These are phyloP conservation scores for Macheiramphus alcinus DNA, from an alignment of 2,113 vertebrate species.

Conservation along the genomic window DNA sequence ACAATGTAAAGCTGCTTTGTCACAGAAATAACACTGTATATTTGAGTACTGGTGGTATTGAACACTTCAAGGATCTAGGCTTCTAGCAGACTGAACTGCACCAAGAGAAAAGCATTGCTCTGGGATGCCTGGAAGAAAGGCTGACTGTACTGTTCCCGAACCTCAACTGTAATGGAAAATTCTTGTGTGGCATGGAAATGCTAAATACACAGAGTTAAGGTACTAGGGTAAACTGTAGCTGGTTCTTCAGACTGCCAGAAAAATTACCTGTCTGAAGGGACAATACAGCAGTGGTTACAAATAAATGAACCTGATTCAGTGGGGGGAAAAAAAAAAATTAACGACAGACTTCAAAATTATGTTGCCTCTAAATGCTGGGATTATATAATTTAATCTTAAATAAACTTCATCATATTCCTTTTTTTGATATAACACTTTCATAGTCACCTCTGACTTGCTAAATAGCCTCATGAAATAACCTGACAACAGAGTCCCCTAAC, in stretches of 20 bases:
- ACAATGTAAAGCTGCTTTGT: background rate
- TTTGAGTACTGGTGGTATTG: background rate
- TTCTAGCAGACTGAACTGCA: background rate
- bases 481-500: background rate
- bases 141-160: background rate
- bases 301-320: background rate
- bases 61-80: background rate
- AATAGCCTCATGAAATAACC: background rate
- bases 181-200: background rate
- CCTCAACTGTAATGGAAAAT: background rate
- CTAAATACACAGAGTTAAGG: background rate
- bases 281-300: background rate
- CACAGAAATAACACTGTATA: background rate
- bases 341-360: background rate
- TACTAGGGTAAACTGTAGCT: background rate
- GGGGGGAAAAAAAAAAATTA: background rate
- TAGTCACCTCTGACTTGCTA: background rate
- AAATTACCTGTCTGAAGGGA: background rate
- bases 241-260: background rate
- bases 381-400: background rate
- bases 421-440: background rate
- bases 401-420: background rate
- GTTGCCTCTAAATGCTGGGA: background rate
- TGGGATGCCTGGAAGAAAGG: background rate
- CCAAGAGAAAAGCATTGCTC: background rate